phyloP scores from a whole-genome alignment of 2,113 vertebrate species.

The Vulpes ferrilata region DNA sequence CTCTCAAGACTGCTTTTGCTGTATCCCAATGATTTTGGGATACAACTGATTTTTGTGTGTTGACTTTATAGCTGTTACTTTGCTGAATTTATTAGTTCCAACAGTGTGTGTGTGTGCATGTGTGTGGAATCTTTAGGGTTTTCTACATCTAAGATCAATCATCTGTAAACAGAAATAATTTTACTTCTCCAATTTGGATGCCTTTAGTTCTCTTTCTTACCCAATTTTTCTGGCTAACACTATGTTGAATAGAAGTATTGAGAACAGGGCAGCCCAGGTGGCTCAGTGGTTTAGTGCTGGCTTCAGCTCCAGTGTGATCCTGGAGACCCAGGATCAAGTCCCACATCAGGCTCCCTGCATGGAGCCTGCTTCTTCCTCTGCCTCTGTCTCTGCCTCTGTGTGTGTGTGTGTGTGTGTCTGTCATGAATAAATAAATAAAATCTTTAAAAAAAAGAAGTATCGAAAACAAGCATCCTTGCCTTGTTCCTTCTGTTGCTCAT shows the following conservation, averaged over 20 bases:
- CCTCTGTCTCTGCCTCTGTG: no score
- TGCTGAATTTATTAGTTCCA: conserved; percentile 13
- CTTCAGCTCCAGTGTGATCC: no score
- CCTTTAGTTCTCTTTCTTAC: background rate
- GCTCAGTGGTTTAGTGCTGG: no score
- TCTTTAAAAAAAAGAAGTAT: background rate
- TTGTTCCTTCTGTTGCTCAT: background rate
- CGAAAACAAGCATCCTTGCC: background rate
- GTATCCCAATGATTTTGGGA: no score
- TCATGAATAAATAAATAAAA: no score
- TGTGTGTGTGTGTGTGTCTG: no score
- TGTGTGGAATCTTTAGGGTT: background rate
- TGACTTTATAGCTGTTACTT: background rate
- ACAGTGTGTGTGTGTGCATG: background rate
- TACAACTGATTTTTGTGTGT: background rate
- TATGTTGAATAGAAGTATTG: background rate
- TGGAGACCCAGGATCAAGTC: no score
- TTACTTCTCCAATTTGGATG: background rate
- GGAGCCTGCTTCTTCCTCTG: no score
- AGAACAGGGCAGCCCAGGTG: no score
- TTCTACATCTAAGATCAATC: background rate
- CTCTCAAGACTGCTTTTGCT: no score
- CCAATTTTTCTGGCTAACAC: background rate
- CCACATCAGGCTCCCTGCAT: no score
- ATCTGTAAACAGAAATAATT: background rate